Evolutionary conservation across 1,140 invertebrate genomes (phyloP), one percentile per base, ranked within the genome.

Genomic region (Drosophila tsacasi): DNA sequence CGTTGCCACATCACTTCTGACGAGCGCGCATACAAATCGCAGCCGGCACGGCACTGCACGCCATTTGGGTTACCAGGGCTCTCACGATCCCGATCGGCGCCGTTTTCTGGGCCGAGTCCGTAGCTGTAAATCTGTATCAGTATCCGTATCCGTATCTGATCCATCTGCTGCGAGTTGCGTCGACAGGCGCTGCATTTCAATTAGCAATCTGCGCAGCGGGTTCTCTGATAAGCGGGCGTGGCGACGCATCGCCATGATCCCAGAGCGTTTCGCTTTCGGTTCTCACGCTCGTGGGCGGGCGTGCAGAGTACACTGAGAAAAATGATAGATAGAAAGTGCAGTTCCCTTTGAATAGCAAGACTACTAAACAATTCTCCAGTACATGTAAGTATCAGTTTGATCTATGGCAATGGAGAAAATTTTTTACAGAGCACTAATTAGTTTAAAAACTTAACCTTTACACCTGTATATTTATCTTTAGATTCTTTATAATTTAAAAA

Each of bases 151-250:
- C 80, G 64, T 76, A 65, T 46, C 67, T 76, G 47, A 63, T 64
- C 50, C 64, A 79, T 75, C 55, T 76, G 81, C 57, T 52, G 72
- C 61, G 72, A 79, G 74, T 71, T 66, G 75, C 69, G 69, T 79
- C 81, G 65, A 83, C 81, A 83, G 52, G 62, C 74, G 64, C 65
- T 83, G 81, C 71, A 83, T 83, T 84, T 83, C 77, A 83, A 83
- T 83, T 83, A 79, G 75, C 61, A 44, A 55, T 78, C 66, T 57
- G 42, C 21, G 44, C 23, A 35, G 49, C 49, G 17, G 46, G 37
- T 58, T 78, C 50, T 37, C 55, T 75, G 81, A 80, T 80, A 80
- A 80, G 77, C 62, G 52, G 35, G 54, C 54, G 54, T 25, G 54
- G 21, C 35, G 9, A n/a, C 19, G n/a, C 42, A 17, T 30, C 47